Evolutionary conservation across 2,888 invertebrate genomes (phyloP), one percentile per base, ranked within the genome.

Genomic region (Empis stercorea): DNA sequence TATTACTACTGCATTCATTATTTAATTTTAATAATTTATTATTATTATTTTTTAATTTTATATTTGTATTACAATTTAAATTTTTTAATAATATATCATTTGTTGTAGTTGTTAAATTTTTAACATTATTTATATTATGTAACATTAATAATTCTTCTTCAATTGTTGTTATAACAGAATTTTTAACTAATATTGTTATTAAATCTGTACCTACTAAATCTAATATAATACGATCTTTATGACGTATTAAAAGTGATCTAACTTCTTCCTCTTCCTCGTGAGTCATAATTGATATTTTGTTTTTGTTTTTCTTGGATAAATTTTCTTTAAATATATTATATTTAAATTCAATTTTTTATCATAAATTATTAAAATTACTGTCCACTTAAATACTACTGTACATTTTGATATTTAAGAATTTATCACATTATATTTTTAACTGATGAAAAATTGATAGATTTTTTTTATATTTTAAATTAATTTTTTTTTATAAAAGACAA

Each of bases 171-270:
- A 80, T 73, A 53, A 80, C 72, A 44, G 79, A 76, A 59, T 79
- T 80, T 61, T 80, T 80, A 47, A 79, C 78, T 49, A 80, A 70
- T 53, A 76, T 74, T 52, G 76, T 75, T 55, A 80, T 61, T 45
- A 80, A 68, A 63, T 79, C 77, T 52, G 79, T 79, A 54, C 76
- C 75, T 59, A 74, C 72, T 55, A 80, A 63, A 70, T 80, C 79
- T 50, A 75, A 73, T 58, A 78, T 71, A 57, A 80, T 73, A 50
- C 76, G 74, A 43, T 73, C 71, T 66, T 76, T 78, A 65, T 80
- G 79, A 46, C 79, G 75, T 56, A 74, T 71, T 48, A 80, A 68
- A 53, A 78, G 71, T 57, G 76, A 75, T 63, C 78, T 76, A 55
- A 80, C 79, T 54, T 68, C 68, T 50, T 68, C 68, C 53, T 65